These are phyloP conservation scores for Anoplophora glabripennis DNA, from an alignment of 1,140 invertebrate genomes.

Conservation along the genomic window DNA sequence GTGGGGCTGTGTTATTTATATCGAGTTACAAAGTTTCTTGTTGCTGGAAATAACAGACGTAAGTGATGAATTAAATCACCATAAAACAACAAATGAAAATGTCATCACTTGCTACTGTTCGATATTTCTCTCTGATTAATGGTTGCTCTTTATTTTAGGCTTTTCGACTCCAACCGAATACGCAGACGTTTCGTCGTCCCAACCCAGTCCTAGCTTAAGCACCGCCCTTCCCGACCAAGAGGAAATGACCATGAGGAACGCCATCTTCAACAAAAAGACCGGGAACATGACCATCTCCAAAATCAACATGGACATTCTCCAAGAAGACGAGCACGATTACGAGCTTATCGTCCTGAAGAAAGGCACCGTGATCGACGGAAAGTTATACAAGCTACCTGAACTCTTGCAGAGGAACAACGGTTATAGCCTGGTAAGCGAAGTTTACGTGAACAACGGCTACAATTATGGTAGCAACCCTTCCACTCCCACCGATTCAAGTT, in stretches of 20 bases:
- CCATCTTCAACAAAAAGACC: slow-evolving; percentile 60
- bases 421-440: slow-evolving; percentile 71
- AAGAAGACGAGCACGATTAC: slow-evolving; percentile 48
- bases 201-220: slow-evolving; percentile 66
- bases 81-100: too few species aligned
- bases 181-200: slow-evolving; percentile 60
- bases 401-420: slow-evolving; percentile 52
- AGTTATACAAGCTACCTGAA: slow-evolving; percentile 52
- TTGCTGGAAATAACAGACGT: too few species aligned
- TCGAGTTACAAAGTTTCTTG: too few species aligned
- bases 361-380: slow-evolving; percentile 49
- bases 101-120: too few species aligned
- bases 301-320: slow-evolving; percentile 43
- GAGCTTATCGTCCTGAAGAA: slow-evolving; percentile 54
- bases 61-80: too few species aligned
- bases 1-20: too few species aligned
- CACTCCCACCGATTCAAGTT: slow-evolving; percentile 61
- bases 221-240: slow-evolving; percentile 71
- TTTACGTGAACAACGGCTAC: slow-evolving; percentile 76
- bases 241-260: slow-evolving; percentile 73
- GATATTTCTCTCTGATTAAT: slow-evolving; percentile 15
- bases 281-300: slow-evolving; percentile 59
- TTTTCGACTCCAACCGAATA: slow-evolving; percentile 63
- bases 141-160: slow-evolving; percentile 46
- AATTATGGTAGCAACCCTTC: slow-evolving; percentile 60